A percentile compares a stretch with the other conserved stretches of the same genome.
phyloP scores from a whole-genome alignment of 2,113 vertebrate genomes.

The Bathybates hornii region DNA sequence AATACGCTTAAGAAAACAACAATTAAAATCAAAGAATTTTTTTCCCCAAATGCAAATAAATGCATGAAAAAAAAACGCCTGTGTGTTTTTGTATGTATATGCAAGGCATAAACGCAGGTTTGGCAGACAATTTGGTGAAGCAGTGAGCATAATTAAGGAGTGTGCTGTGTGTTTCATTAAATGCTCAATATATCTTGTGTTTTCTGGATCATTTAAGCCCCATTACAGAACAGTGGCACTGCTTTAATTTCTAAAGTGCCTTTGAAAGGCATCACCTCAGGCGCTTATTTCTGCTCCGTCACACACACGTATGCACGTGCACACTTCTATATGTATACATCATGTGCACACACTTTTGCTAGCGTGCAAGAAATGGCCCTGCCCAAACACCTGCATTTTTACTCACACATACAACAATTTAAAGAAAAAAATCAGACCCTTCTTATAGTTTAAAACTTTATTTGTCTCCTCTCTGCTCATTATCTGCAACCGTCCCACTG shows the following conservation, averaged over 20 bases:
- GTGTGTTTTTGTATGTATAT: neutral
- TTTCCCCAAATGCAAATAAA: neutral
- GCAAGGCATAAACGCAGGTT: constrained; percentile 12
- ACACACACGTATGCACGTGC: neutral
- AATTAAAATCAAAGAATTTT: neutral
- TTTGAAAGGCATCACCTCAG: constrained; percentile 74
- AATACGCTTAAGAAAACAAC: neutral
- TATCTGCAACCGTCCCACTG: neutral
- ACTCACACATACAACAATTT: neutral
- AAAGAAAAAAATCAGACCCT: neutral
- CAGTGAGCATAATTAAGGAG: constrained; percentile 58
- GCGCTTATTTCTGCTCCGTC: constrained; percentile 50
- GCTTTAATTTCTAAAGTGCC: constrained; percentile 81
- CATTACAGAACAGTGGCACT: constrained; percentile 76
- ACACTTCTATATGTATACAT: neutral
- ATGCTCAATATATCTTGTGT: constrained; percentile 81
- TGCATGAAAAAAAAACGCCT: neutral
- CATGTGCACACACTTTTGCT: neutral
- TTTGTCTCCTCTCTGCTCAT: neutral
- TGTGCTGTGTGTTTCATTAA: constrained; percentile 74
- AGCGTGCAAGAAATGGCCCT: neutral
- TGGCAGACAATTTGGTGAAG: constrained; percentile 26
- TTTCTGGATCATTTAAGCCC: constrained; percentile 83
- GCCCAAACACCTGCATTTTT: neutral
- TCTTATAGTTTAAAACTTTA: neutral